Evolutionary conservation across 2,113 vertebrate species (phyloP), one percentile per base, ranked within the genome.

Genomic region (Verasper variegatus): DNA sequence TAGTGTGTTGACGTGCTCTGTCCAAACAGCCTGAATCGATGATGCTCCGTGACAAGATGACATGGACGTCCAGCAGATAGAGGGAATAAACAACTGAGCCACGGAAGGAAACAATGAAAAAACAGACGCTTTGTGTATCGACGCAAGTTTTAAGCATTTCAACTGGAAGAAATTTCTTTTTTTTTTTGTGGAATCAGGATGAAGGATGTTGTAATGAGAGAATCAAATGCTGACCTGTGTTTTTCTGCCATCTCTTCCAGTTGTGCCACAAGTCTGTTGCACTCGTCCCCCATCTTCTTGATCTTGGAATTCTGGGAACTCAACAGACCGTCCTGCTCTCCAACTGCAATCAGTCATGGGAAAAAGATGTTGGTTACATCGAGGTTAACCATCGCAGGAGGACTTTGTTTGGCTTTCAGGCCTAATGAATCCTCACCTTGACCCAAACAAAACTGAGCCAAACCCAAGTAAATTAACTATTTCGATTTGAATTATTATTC

Each of bases 221-320:
- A 51, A 27, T 24, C 4, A 23, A 55, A 52, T 23, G 74, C 94
- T 78, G 84, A 95, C 97, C 97, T 96, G 94, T 13, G 40, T 13
- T 42, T 42, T 13, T 13, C 2, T 13, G 40, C 40, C 40, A 42
- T 42, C 40, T 42, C 40, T 13, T 42, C 40, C 10, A 42, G 11
- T 13, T 42, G 40, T 42, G 40, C 0, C 11, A 3, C 12, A 10
- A 13, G 12, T 42, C 66, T 72, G 81, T 86, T 93, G 92, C 95
- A 97, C 81, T 97, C 96, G 65, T 97, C 95, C 87, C 95, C 97
- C 86, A 98, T 88, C 90, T 96, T 97, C 88, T 89, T 87, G 86
- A 98, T 94, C 74, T 98, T 92, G 74, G 91, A 88, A 84, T 97
- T 97, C 92, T 99, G 97, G 88, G 96, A 96, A 69, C 91, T 94